Conservation (phyloP, 2,113 vertebrate genomes). For the Gnathonemus longibarbis region DNA sequence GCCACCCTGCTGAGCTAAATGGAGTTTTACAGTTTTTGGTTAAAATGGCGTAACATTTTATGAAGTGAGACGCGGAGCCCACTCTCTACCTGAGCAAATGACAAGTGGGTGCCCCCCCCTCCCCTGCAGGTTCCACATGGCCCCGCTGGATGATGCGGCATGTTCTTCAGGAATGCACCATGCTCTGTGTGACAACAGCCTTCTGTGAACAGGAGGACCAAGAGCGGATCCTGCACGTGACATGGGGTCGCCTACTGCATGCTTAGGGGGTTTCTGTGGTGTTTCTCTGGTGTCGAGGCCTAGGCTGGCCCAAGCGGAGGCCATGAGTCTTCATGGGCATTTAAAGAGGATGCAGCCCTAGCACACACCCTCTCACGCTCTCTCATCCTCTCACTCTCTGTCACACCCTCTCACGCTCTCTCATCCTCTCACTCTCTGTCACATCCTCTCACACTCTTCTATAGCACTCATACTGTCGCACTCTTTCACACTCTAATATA, state of each 20-base stretch:
- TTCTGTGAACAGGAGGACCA: conserved; percentile 23
- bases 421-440: not conserved
- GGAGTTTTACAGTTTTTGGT: conserved; percentile 65
- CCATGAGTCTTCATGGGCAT: too few relatives aligned
- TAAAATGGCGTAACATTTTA: conserved; percentile 48
- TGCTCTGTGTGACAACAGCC: conserved; percentile 22
- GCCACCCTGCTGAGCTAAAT: conserved; percentile 55
- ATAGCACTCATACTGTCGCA: not conserved
- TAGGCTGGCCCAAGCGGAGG: conserved; percentile 20
- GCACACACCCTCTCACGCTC: not conserved
- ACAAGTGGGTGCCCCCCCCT: conserved; percentile 31
- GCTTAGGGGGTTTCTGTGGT: conserved; percentile 32
- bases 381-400: too few relatives aligned
- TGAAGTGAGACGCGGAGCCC: conserved; percentile 45
- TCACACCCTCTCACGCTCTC: too few relatives aligned
- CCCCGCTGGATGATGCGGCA: conserved; percentile 7
- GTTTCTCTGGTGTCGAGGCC: conserved; percentile 32
- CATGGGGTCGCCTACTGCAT: conserved; percentile 16
- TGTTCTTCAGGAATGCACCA: conserved; percentile 8
- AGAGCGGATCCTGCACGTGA: conserved; percentile 25
- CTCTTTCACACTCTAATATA: not conserved
- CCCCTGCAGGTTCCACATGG: conserved; percentile 39
- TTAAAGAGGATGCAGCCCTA: not conserved
- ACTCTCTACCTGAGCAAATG: conserved; percentile 54
- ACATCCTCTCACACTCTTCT: not conserved